These are phyloP conservation scores for Carcharodon carcharias DNA, from an alignment of 2,797 vertebrate species.

Conservation along the genomic window DNA sequence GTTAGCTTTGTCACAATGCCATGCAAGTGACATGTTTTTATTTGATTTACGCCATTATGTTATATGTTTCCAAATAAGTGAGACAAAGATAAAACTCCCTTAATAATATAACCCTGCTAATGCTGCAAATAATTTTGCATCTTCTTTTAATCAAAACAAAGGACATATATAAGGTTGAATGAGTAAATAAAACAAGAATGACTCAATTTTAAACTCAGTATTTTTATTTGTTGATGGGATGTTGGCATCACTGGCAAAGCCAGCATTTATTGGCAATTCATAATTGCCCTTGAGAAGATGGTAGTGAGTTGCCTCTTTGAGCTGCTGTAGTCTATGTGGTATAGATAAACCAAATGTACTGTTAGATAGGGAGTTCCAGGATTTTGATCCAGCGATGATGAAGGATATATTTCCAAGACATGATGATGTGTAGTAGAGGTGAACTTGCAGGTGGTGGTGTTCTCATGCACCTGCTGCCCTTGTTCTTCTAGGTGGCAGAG, in stretches of 20 bases:
- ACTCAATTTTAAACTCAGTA: not conserved
- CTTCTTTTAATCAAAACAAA: not conserved
- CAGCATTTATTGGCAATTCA: too few species aligned
- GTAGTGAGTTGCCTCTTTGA: too few species aligned
- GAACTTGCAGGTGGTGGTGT: not conserved
- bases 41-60: not conserved
- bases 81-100: not conserved
- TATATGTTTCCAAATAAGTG: not conserved
- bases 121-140: not conserved
- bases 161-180: not conserved
- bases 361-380: not conserved
- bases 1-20: not conserved
- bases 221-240: too few species aligned
- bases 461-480: not conserved
- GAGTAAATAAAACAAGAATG: not conserved
- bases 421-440: not conserved
- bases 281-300: too few species aligned
- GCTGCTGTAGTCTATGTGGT: too few species aligned
- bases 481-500: not conserved
- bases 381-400: not conserved
- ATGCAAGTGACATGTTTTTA: not conserved
- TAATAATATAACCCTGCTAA: not conserved
- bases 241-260: too few species aligned
- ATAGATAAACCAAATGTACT: too few species aligned
- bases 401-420: not conserved